A percentile compares a stretch with the other conserved stretches of the same genome.
phyloP scores from a whole-genome alignment of 92 coral and sea anemone species.

The Parazoanthus darwini region DNA sequence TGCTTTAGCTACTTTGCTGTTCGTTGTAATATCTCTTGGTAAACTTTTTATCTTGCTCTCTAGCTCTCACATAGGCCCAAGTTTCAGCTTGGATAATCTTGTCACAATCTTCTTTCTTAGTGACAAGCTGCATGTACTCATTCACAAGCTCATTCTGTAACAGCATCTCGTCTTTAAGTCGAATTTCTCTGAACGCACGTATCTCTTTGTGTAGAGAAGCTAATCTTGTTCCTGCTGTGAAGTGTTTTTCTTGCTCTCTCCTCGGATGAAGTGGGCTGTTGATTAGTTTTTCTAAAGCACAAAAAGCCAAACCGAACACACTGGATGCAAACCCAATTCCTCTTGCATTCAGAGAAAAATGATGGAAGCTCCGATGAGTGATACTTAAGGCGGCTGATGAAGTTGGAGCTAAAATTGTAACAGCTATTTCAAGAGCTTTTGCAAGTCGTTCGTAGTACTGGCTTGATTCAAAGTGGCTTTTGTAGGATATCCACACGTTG shows the following conservation, averaged over 20 bases:
- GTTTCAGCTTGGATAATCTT: slow-evolving; percentile 41
- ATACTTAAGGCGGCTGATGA: slow-evolving; percentile 31
- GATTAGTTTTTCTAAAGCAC: slow-evolving; percentile 39
- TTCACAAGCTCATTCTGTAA: slow-evolving; percentile 27
- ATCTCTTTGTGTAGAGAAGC: slow-evolving; percentile 34
- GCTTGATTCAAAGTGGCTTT: slow-evolving; percentile 48
- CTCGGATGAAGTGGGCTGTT: slow-evolving; percentile 34
- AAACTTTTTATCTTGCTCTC: slow-evolving; percentile 9
- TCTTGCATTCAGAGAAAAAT: not conserved
- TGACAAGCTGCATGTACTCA: slow-evolving; percentile 25
- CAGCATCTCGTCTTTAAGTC: slow-evolving; percentile 23
- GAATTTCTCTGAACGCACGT: slow-evolving; percentile 24
- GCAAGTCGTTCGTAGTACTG: slow-evolving; percentile 31
- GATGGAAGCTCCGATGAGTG: not conserved
- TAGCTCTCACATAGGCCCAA: slow-evolving; percentile 43
- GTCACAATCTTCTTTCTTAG: slow-evolving; percentile 23
- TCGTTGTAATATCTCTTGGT: not conserved
- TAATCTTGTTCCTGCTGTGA: slow-evolving; percentile 28
- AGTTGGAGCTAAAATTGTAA: slow-evolving; percentile 21
- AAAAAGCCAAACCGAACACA: slow-evolving; percentile 32
- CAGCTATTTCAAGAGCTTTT: slow-evolving; percentile 21
- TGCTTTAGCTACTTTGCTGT: not conserved
- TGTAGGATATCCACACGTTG: slow-evolving; percentile 45
- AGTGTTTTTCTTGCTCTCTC: slow-evolving; percentile 24
- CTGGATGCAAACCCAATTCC: slow-evolving; percentile 35